phyloP scores from a whole-genome alignment of 2,113 vertebrate genomes.

The Dipodomys spectabilis region DNA sequence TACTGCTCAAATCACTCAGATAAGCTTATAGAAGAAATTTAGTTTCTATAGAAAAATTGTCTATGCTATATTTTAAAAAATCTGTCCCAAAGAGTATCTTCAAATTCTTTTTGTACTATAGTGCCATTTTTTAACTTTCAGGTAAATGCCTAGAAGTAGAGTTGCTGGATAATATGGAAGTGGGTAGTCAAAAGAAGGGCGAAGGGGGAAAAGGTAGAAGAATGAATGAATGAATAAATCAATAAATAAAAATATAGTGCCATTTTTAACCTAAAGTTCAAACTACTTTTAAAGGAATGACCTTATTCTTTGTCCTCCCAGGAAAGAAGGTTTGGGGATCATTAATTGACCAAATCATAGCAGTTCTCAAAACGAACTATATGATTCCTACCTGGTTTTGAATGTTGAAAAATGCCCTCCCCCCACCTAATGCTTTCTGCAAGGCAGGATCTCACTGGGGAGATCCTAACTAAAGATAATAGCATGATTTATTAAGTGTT shows the following conservation, averaged over 20 bases:
- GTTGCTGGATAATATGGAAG: too few species aligned
- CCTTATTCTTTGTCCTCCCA: background rate
- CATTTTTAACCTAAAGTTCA: conserved; percentile 1
- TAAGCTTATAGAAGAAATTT: conserved; percentile 31
- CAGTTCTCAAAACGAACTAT: conserved; percentile 7
- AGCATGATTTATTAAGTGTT: conserved; percentile 55
- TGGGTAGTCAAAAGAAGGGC: too few species aligned
- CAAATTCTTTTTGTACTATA: background rate
- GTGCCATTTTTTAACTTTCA: background rate
- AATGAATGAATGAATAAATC: too few species aligned
- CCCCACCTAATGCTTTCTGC: conserved; percentile 10
- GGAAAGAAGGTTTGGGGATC: background rate
- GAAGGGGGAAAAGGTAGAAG: too few species aligned
- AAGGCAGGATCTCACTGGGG: conserved; percentile 46
- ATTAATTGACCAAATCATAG: conserved; percentile 10
- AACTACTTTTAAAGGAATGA: conserved; percentile 36
- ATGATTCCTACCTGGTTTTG: conserved; percentile 41
- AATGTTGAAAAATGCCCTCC: background rate
- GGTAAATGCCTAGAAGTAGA: too few species aligned
- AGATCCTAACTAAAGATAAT: conserved; percentile 57
- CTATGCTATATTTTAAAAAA: background rate
- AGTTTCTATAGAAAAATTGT: background rate
- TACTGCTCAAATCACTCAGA: conserved; percentile 12
- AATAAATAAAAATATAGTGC: too few species aligned
- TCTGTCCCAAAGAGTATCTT: background rate